These are phyloP conservation scores for Pogonomyrmex californicus DNA, from an alignment of 1,140 invertebrate genomes.

Conservation along the genomic window DNA sequence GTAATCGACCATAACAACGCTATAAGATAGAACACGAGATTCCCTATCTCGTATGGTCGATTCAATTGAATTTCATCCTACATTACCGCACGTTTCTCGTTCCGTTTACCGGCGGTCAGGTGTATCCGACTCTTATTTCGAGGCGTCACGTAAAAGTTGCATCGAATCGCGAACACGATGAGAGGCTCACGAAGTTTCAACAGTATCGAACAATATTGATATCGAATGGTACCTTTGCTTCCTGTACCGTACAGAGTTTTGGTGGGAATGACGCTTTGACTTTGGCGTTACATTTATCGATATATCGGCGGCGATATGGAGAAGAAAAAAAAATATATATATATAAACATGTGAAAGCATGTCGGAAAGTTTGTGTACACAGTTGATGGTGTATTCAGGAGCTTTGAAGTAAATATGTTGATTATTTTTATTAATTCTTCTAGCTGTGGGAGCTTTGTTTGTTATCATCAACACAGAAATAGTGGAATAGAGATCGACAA, in stretches of 20 bases:
- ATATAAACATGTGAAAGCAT: no score
- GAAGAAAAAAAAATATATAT: conserved; percentile 16
- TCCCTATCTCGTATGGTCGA: conserved; percentile 34
- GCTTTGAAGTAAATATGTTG: neutral
- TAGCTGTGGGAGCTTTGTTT: neutral
- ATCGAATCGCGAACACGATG: neutral
- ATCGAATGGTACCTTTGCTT: conserved; percentile 4
- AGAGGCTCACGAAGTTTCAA: neutral
- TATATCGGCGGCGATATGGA: neutral
- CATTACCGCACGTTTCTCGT: conserved; percentile 17
- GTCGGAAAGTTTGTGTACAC: no score
- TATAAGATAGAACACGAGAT: conserved; percentile 46
- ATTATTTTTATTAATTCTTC: neutral
- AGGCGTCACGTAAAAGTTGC: conserved; percentile 47
- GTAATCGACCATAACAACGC: conserved; percentile 36
- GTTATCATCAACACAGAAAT: neutral
- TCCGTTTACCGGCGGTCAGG: conserved; percentile 21
- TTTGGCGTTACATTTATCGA: neutral
- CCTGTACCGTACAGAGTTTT: neutral
- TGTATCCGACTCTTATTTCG: conserved; percentile 6
- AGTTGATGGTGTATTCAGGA: neutral
- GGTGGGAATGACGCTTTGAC: neutral
- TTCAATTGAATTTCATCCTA: conserved; percentile 51
- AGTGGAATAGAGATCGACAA: no score
- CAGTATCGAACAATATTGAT: conserved; percentile 31